Base-by-base conservation (phyloP, 2,888 invertebrate species). In the Plusia festucae region DNA sequence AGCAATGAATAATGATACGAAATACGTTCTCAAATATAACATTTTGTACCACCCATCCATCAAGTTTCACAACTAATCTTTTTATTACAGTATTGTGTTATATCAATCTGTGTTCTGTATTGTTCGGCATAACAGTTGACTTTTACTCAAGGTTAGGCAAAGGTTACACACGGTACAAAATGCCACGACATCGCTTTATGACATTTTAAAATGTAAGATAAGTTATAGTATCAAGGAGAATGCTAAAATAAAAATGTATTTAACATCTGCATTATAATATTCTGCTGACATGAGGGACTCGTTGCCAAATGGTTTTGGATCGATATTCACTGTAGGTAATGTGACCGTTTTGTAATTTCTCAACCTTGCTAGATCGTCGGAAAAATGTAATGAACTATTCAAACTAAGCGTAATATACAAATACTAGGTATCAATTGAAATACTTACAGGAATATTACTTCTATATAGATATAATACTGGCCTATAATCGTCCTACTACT, bases 51-150 rank as follows among this genome's bases (percentile, higher is more conserved):
- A 75, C 73, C 81, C 77, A 84, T 83, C 82, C 76, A 73, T 82
- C 83, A 82, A 71, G 73, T 83, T 82, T 82, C 83, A 72, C 62
- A 84, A 84, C 71, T 60, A 70, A 68, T 81, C 82, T 79, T 76
- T 73, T 72, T 76, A 76, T 77, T 79, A 81, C 65, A 58, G 57
- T 79, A 77, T 78, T 78, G 77, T 77, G 60, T 64, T 76, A 62
- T 79, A 77, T 71, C 75, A 79, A 79, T 81, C 79, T 76, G 63
- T 69, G 77, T 70, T 75, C 73, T 73, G 71, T 66, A 82, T 82
- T 82, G 82, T 82, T 82, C 80, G 66, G 73, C 44, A 64, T 73
- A 67, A 73, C 72, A 70, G 70, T 73, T 82, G 80, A 78, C 80
- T 78, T 80, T 82, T 80, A 78, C 78, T 72, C 82, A 80, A 82